These are phyloP conservation scores for Graptemys geographica DNA, from an alignment of 2,797 vertebrate species.

Conservation along the genomic window DNA sequence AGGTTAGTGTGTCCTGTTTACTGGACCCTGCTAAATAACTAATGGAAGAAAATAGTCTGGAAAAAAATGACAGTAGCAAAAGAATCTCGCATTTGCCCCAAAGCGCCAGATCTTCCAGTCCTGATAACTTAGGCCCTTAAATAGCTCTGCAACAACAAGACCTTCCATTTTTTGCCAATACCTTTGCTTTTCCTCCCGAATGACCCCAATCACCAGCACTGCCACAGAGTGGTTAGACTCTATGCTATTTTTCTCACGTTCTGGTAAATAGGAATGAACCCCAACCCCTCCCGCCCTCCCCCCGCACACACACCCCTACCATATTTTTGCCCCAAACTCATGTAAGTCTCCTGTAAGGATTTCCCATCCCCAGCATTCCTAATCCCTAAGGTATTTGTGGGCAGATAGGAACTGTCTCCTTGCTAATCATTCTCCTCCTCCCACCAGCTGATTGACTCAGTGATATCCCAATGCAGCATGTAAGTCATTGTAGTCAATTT, in stretches of 20 bases:
- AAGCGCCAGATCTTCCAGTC: slow-evolving; percentile 62
- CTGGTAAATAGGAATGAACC: neutral
- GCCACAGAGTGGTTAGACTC: neutral
- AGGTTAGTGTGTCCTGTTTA: neutral
- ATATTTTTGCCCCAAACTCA: neutral
- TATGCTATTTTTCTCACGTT: neutral
- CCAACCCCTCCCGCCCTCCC: neutral
- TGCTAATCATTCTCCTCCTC: slow-evolving; percentile 39
- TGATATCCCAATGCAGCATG: slow-evolving; percentile 4
- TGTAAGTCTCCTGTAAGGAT: fast-evolving
- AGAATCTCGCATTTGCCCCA: slow-evolving; percentile 58
- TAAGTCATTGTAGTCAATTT: neutral
- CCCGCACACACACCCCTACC: no score
- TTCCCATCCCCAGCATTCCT: neutral
- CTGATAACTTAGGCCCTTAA: slow-evolving; percentile 56
- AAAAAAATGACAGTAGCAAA: slow-evolving; percentile 64
- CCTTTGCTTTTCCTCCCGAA: neutral
- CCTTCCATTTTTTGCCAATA: neutral
- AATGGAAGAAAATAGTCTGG: neutral
- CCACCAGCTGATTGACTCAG: neutral
- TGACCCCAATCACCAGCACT: neutral
- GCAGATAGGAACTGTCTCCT: slow-evolving; percentile 65
- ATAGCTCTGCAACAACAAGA: slow-evolving; percentile 14
- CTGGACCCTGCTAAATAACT: fast-evolving
- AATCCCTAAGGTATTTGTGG: neutral